Base-by-base conservation (phyloP, 1,140 invertebrate species). In the Leptopilina boulardi region DNA sequence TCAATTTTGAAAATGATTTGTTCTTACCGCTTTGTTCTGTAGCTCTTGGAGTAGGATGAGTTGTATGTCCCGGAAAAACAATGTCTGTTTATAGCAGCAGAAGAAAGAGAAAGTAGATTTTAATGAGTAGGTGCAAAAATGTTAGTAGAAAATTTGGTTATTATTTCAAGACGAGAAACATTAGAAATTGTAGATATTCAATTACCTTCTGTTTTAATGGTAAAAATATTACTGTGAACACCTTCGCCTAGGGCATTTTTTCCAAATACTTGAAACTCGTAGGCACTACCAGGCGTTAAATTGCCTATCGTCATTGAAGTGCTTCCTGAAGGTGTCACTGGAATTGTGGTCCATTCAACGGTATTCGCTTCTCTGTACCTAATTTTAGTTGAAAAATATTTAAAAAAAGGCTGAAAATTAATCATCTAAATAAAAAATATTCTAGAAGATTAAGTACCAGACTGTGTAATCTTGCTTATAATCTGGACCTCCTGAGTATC, bases 211-310 rank as follows among this genome's bases (percentile, higher is more conserved):
- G 98, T 99, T 89, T 94, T 94, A 74, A 98, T 95, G 30, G 94
- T 96, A 84, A 99, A 96, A 47, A 97, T 94, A 90, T 98, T 96
- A 91, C 97, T 99, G 93, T 97, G 96, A 94, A 98, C 96, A 74
- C 98, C 98, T 87, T 98, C 97, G 59, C 98, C 98, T 38, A 98
- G 93, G 3, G 95, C 94, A 89, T 99, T 99, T 86, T 97, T 96
- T 41, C 98, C 97, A 80, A 98, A 94, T 59, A 99, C 97, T 92
- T 98, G 97, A 91, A 99, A 99, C 90, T 99, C 97, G 91, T 99
- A 99, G 26, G 95, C 94, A 6, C 97, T 98, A 72, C 96, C 96
- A 3, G 97, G 97, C 80, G 95, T 94, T 71, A 99, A 92, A 71
- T 95, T 95, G 88, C 98, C 98, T 86, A 99, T 96, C 76, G 97